Conservation (phyloP, 1,140 invertebrate species). For the Drosophila micromelanica region DNA sequence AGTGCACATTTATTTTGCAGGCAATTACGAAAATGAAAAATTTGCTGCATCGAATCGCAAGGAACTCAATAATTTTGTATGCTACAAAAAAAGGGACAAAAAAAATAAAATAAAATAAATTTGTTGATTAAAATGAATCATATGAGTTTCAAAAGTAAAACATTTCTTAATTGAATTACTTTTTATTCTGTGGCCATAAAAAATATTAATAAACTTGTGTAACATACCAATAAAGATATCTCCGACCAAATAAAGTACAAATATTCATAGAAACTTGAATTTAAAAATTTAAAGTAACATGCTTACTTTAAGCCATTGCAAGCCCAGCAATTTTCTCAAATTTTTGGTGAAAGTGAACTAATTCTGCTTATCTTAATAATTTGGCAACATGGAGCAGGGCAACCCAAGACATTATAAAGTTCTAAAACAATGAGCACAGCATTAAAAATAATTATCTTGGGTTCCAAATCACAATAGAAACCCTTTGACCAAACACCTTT, state of each 20-base stretch:
- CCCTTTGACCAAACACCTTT: conserved; percentile 21
- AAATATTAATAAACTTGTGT: neutral
- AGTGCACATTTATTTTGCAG: conserved; percentile 30
- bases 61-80: conserved; percentile 6
- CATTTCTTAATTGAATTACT: neutral
- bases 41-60: conserved; percentile 33
- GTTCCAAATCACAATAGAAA: conserved; percentile 35
- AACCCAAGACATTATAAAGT: conserved; percentile 50
- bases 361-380: conserved; percentile 45
- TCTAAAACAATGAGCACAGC: conserved; percentile 64
- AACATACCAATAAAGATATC: neutral
- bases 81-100: neutral
- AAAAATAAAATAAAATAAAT: neutral
- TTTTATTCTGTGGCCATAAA: neutral
- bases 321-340: neutral
- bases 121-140: neutral
- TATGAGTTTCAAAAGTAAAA: neutral
- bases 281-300: neutral
- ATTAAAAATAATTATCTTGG: conserved; percentile 62
- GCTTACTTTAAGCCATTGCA: neutral
- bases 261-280: neutral
- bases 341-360: conserved; percentile 15
- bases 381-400: conserved; percentile 6
- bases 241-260: no score
- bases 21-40: conserved; percentile 55